Percentiles rank a stretch among this genome's conserved stretches.
phyloP scores from a whole-genome alignment of 2,888 invertebrate species.

The Apamea anceps region DNA sequence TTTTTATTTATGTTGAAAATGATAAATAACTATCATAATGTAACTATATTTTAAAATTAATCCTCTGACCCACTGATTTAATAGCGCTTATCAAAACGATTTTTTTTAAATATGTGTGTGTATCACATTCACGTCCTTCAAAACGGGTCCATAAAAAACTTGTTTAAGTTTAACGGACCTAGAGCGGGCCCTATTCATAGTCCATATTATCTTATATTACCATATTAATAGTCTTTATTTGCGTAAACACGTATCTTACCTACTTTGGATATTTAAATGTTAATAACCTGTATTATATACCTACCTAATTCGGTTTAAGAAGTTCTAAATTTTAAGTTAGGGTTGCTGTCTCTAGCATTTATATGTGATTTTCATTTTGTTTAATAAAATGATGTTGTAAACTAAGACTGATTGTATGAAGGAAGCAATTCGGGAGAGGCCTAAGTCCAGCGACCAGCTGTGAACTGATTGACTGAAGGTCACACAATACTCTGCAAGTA shows the following conservation, averaged over 20 bases:
- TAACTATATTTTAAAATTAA: background rate
- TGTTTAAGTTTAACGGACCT: background rate
- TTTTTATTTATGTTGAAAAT: background rate
- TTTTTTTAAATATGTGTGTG: background rate
- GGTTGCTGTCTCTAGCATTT: background rate
- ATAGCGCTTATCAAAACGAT: slow-evolving; percentile 15
- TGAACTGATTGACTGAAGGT: background rate
- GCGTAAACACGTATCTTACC: background rate
- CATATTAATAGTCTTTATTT: slow-evolving; percentile 9
- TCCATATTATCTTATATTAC: slow-evolving; percentile 19
- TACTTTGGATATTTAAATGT: slow-evolving; percentile 6
- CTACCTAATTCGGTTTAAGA: background rate
- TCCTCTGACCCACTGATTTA: slow-evolving; percentile 25
- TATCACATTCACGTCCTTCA: slow-evolving; percentile 29
- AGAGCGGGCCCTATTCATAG: background rate
- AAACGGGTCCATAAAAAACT: slow-evolving; percentile 2
- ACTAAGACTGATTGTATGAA: background rate
- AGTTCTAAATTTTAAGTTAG: background rate
- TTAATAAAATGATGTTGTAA: background rate
- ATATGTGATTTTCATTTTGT: background rate
- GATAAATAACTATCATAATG: background rate
- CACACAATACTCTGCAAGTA: background rate
- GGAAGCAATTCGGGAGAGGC: background rate
- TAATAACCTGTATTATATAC: background rate
- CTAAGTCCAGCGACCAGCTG: background rate